Base-by-base conservation (phyloP, 2,797 vertebrate species). In the Scarus forsteni region DNA sequence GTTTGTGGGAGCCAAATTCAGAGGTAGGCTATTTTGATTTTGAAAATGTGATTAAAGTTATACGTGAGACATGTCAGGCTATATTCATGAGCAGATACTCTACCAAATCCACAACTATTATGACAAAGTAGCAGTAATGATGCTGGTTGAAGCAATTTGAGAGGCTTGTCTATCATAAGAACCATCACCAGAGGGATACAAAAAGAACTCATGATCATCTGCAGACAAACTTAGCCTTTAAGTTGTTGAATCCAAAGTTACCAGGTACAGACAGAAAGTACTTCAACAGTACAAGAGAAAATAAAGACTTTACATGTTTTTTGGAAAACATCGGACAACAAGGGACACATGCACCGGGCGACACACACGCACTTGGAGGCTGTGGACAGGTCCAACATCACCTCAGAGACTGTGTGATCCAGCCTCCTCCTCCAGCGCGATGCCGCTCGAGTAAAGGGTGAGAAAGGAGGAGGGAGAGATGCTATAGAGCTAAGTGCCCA, bases 401-500 rank as follows among this genome's bases (percentile, higher is more conserved):
- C 89, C 87, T 86, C 83, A 19, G 70, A 83, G 84, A 59, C 85
- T 87, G 87, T 79, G 86, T 79, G 86, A 90, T 87, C 77, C 73
- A 74, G 84, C 75, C 76, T 87, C 70, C 52, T 74, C 70, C 1
- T 71, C 65, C 57, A 70, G 80, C 67, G 81, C 43, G 36, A 73
- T 45, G 67, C 66, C 64, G 75, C 70, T 65, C 68, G 70, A 58
- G 70, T 76, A 77, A 85, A 83, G 75, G 64, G 84, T 81, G 85
- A 81, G 83, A 85, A 83, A 57, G 81, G 38, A 84, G 80, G 75
- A 73, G 79, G 75, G 70, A 51, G 85, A 42, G 60, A 84, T 88
- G 91, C 77, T 85, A 93, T 88, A 52, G 89, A 93, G 86, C 90
- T 92, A 93, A 93, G 87, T 89, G 90, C 75, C 83, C 84, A 85